Evolutionary conservation across 2,113 vertebrate species (phyloP), one percentile per base, ranked within the genome.

Genomic region (Falcunculus frontatus): DNA sequence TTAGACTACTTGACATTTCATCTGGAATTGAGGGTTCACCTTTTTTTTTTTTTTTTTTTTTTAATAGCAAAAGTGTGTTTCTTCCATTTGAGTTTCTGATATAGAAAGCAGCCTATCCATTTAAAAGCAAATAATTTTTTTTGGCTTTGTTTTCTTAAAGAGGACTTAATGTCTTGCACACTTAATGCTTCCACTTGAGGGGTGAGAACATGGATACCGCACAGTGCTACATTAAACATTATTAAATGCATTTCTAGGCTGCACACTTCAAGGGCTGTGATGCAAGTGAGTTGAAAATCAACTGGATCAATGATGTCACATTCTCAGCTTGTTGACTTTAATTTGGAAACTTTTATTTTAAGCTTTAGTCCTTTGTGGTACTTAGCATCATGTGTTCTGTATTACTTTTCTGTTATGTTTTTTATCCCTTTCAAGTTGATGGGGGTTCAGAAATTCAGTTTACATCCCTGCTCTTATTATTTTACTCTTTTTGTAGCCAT

Each of bases 401-500:
- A 20, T 76, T 94, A 37, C 33, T 80, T 93, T 80, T 47, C 13
- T 91, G 13, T 77, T 83, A 23, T 11, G 18, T 60, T 78, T 89
- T 83, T 82, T 68, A 72, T 72, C 22, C 37, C 19, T 93, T 87
- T 87, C 59, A 83, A 91, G 55, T 30, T 86, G 47, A 46, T 74
- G 39, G 11, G 22, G 69, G 35, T 82, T 95, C 41, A 80, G 39
- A 87, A 93, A 82, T 83, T 68, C 19, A 49, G 39, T 47, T 93
- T 91, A 73, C 65, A 57, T 95, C 76, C 30, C 47, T 95, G 19
- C 53, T 78, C 1, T 82, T 90, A 68, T 59, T 80, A 63, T 94
- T 94, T 88, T 84, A 85, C 44, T 95, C 47, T 75, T 96, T 81
- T 96, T 97, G 7, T 93, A 99, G 99, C 98, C 98, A 10, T 97